A percentile compares a stretch with the other conserved stretches of the same genome.
These are phyloP conservation scores for Pterophyllum scalare DNA, from an alignment of 2,113 vertebrate genomes.

Conservation along the genomic window DNA sequence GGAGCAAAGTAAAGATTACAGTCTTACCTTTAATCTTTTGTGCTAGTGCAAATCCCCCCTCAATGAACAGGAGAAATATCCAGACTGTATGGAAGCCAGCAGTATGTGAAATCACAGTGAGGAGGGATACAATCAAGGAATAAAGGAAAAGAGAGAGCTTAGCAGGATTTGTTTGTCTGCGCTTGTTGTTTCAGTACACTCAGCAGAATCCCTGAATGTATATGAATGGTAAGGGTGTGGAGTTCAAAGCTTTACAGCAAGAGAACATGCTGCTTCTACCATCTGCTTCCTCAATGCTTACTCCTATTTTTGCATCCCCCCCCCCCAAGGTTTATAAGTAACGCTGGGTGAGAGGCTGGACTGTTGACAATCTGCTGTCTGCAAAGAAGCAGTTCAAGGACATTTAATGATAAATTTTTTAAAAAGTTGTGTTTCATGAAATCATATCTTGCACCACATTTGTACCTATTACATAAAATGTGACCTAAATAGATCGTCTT, in stretches of 20 bases:
- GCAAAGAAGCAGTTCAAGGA: background rate
- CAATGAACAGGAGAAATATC: conserved; percentile 88
- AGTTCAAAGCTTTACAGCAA: conserved; percentile 28
- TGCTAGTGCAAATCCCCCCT: conserved; percentile 90
- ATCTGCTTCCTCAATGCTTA: conserved; percentile 36
- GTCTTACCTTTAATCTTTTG: conserved; percentile 90
- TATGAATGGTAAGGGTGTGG: background rate
- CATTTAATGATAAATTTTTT: background rate
- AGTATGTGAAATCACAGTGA: conserved; percentile 15
- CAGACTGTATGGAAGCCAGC: conserved; percentile 81
- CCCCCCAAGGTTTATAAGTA: background rate
- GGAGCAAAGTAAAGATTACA: background rate
- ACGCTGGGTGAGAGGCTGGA: background rate
- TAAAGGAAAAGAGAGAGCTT: conserved; percentile 25
- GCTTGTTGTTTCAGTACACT: conserved; percentile 7
- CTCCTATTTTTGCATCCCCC: background rate
- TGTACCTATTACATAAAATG: conserved; percentile 31
- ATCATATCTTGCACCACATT: conserved; percentile 32
- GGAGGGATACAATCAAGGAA: conserved; percentile 13
- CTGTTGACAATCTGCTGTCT: background rate
- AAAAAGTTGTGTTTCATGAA: background rate
- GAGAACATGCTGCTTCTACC: conserved; percentile 24
- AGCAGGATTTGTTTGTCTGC: conserved; percentile 44
- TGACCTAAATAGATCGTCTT: conserved; percentile 40
- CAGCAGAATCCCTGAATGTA: conserved; percentile 29